Evolutionary conservation across 2,888 invertebrate species (phyloP).

Genomic region (Agapostemon virescens): DNA sequence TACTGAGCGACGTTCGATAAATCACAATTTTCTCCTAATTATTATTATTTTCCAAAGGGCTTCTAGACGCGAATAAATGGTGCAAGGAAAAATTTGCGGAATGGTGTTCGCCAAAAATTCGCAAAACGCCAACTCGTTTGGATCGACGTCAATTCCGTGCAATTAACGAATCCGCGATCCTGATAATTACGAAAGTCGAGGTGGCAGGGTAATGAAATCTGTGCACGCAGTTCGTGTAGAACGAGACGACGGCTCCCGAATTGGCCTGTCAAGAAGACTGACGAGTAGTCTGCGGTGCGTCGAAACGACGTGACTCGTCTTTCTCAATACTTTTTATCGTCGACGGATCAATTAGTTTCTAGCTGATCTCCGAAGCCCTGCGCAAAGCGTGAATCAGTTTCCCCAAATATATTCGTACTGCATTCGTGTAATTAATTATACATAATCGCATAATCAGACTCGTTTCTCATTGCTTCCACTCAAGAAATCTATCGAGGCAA

Average conservation of each 20-base stretch:
- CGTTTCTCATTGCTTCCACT: too few relatives aligned
- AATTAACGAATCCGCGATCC: slow-evolving; percentile 58
- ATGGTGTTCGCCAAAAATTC: not conserved
- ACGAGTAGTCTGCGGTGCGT: slow-evolving; percentile 49
- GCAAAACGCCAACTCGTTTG: too few relatives aligned
- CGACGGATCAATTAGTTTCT: not conserved
- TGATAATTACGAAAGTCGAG: slow-evolving; percentile 43
- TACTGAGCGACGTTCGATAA: not conserved
- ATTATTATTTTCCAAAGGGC: not conserved
- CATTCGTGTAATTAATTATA: too few relatives aligned
- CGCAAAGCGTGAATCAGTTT: too few relatives aligned
- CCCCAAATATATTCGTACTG: too few relatives aligned
- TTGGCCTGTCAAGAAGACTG: slow-evolving; percentile 38
- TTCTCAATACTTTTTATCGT: not conserved
- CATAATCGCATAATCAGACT: too few relatives aligned
- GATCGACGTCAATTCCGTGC: slow-evolving; percentile 26
- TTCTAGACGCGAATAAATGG: not conserved
- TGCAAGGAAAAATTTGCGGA: not conserved
- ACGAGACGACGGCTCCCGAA: slow-evolving; percentile 27
- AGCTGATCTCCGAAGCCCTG: too few relatives aligned
- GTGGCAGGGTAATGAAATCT: slow-evolving; percentile 56
- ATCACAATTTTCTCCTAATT: not conserved
- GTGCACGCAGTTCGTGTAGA: slow-evolving; percentile 24
- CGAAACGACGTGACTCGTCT: slow-evolving; percentile 42
- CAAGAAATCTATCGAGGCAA: too few relatives aligned